Evolutionary conservation across 2,888 invertebrate species (phyloP), one percentile per base, ranked within the genome.

Genomic region (Neoscelio sp.): DNA sequence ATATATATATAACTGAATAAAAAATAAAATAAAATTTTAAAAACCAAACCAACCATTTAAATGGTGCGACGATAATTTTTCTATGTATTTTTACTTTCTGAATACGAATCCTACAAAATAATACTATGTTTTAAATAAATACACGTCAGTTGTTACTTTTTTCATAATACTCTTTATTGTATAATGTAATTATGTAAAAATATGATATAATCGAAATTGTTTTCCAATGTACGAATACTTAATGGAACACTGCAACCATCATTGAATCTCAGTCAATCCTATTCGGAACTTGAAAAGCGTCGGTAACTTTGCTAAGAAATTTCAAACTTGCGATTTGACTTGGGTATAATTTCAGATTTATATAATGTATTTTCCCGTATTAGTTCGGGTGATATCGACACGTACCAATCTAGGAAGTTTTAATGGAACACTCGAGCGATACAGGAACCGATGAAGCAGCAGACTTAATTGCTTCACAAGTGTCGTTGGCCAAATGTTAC

Each of bases 281-380:
- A 26, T 48, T 48, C 26, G 15, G 48, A 23, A 64, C 48, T 64
- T 33, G 42, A 58, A 18, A 7, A 42, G 58, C 60, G 23, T 33
- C 2, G 33, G 18, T 20, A 48, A 35, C 15, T 46, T 30, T 33
- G 12, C 26, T 18, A 48, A 48, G 48, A 62, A 62, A 48, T 48
- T 62, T 23, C 23, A 20, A 48, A 62, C 35, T 35, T 35, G 60
- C n/a, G 8, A 48, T 48, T 62, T 30, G 26, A 62, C 48, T 62
- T 38, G 33, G 17, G 23, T 62, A 38, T 62, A 62, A 62, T 62
- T 48, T 62, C 20, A 38, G 48, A 48, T 35, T 38, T 15, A 48
- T 38, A 38, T 35, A 62, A 62, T 48, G 38, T 8, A 62, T 48
- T 62, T 38, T 23, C 8, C 4, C 48, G 15, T 35, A 38, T 46